Percentiles rank a stretch among this genome's conserved stretches.
Evolutionary conservation across 2,888 invertebrate species (phyloP).

Genomic region (Luperina nickerlii): DNA sequence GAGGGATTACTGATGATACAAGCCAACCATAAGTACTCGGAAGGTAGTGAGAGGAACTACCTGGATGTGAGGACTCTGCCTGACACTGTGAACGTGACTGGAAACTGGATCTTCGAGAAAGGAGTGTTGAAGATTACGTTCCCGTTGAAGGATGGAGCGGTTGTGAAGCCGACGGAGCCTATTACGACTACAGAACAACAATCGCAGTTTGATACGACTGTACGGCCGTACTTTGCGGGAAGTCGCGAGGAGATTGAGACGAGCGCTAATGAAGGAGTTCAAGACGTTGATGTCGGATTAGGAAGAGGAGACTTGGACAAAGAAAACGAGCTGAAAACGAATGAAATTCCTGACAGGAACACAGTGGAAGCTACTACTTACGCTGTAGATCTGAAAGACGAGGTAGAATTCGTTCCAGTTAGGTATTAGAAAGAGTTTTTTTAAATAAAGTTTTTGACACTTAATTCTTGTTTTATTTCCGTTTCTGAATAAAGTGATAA

Average conservation of each 20-base stretch:
- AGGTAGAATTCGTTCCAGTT: slow-evolving; percentile 83
- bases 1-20: slow-evolving; percentile 82
- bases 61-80: slow-evolving; percentile 79
- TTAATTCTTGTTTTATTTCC: slow-evolving; percentile 29
- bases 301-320: slow-evolving; percentile 64
- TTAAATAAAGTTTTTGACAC: slow-evolving; percentile 30
- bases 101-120: slow-evolving; percentile 79
- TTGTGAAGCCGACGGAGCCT: slow-evolving; percentile 32
- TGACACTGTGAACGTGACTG: slow-evolving; percentile 72
- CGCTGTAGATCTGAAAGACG: slow-evolving; percentile 81
- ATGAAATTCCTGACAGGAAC: slow-evolving; percentile 69
- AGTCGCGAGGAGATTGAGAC: slow-evolving; percentile 79
- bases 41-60: slow-evolving; percentile 70
- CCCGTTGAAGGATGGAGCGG: slow-evolving; percentile 70
- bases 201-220: slow-evolving; percentile 25
- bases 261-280: slow-evolving; percentile 38
- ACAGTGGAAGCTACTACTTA: slow-evolving; percentile 83
- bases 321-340: slow-evolving; percentile 71
- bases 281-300: slow-evolving; percentile 76
- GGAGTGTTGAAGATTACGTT: slow-evolving; percentile 78
- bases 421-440: slow-evolving; percentile 63
- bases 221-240: slow-evolving; percentile 32
- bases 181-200: slow-evolving; percentile 53
- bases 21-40: slow-evolving; percentile 72
- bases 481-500: slow-evolving; percentile 31